These are phyloP conservation scores for Staurois parvus DNA, from an alignment of 2,797 vertebrate species.

Conservation along the genomic window DNA sequence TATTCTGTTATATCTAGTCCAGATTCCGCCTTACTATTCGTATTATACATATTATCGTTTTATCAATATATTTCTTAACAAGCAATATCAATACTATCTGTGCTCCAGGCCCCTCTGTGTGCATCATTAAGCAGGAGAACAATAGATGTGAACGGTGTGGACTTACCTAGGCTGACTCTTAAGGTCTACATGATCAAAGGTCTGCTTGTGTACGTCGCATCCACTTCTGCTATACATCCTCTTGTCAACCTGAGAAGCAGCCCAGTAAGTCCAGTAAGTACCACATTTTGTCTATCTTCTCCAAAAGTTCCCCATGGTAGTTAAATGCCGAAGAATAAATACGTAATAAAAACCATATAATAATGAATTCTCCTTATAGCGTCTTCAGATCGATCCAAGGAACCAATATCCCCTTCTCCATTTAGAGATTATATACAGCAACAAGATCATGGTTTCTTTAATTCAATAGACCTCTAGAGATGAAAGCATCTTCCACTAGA, in stretches of 20 bases:
- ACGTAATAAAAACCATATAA: constrained; percentile 28
- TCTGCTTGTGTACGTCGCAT: constrained; percentile 36
- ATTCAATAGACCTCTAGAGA: constrained; percentile 54
- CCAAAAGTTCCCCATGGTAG: constrained; percentile 51
- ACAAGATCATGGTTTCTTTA: constrained; percentile 56
- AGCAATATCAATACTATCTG: background rate
- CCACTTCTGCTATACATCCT: constrained; percentile 55
- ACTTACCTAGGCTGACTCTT: constrained; percentile 61
- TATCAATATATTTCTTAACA: background rate
- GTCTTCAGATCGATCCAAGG: constrained; percentile 37
- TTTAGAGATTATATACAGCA: constrained; percentile 55
- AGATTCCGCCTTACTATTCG: background rate
- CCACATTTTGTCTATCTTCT: constrained; percentile 46
- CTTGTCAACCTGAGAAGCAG: constrained; percentile 40
- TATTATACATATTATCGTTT: too few relatives aligned
- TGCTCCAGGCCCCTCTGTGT: constrained; percentile 13
- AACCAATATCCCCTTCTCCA: constrained; percentile 55
- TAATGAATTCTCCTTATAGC: constrained; percentile 20
- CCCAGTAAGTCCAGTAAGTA: constrained; percentile 42
- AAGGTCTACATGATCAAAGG: constrained; percentile 58
- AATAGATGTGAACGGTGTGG: constrained; percentile 32
- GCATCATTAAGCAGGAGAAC: constrained; percentile 14
- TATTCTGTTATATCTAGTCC: background rate
- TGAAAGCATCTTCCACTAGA: constrained; percentile 49
- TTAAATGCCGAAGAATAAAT: constrained; percentile 3